Base-by-base conservation (phyloP, 2,888 invertebrate species). In the Silvanus unidentatus region DNA sequence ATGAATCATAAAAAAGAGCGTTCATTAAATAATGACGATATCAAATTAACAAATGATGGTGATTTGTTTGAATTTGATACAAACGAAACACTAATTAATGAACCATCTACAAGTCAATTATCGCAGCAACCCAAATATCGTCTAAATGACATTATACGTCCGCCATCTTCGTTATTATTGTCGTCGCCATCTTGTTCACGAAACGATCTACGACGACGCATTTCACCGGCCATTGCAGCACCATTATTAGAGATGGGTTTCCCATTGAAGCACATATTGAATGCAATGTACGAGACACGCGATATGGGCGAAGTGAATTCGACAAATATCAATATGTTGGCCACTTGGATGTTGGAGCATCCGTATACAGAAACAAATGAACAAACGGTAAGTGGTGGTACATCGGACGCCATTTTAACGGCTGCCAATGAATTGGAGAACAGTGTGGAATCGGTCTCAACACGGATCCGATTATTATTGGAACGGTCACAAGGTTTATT, bases 261-360 rank as follows among this genome's bases (percentile, higher is more conserved):
- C 62, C 70, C 74, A 9, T 60, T 77, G 27, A 65, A 72, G 32
- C 80, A 80, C 53, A 77, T 81, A 42, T 68, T 76, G 53, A 74
- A 73, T 55, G 81, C 81, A 1, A 70, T 80, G 34, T 63, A 65
- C 45, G 75, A 77, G n/a, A 75, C 40, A 12, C 44, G 42, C 14
- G 16, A 6, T 14, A 6, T 16, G 5, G 9, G 12, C 10, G 37
- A 11, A 3, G 8, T 22, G 3, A 22, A 22, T 5, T 4, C 9
- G 3, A 3, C 37, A 13, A 14, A 37, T 9, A 15, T 37, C 5
- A 37, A 37, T 16, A 15, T n/a, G 5, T 60, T 82, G 41, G 80
- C 79, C 3, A 78, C 77, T 2, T 82, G 81, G 81, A 80, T 82
- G 80, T 65, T 81, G 42, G 81, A 81, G 54, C 77, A 82, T 64